Evolutionary conservation across 1,140 invertebrate genomes (phyloP), one percentile per base, ranked within the genome.

Genomic region (Nautilus pompilius): DNA sequence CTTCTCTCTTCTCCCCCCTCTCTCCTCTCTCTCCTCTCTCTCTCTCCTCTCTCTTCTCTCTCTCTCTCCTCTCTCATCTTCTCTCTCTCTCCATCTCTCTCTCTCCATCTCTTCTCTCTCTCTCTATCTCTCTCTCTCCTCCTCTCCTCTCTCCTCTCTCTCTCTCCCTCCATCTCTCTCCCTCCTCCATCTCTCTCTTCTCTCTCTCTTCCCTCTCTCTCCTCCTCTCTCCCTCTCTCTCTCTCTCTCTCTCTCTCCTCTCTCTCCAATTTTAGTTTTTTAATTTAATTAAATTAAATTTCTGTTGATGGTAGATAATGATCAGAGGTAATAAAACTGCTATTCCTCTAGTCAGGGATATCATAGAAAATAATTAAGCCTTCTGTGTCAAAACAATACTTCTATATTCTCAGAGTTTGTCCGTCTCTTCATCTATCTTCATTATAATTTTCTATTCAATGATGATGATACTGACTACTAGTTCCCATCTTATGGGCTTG

Each of bases 1-100:
- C 45, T 29, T 62, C 46, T 62, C 46, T 33, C 26, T 54, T 49
- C 49, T 30, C 34, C 59, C 46, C 41, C 34, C 41, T 53, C 59
- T 33, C 41, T 61, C 48, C 29, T 61, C 41, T 29, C 29, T 46
- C 29, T 20, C 2, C 54, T 56, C 32, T 4, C 54, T 56, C 3
- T 56, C 28, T 56, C 54, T 56, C 54, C 20, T n/a, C 34, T 22
- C 24, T 22, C 24, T 20, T 57, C 29, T 30, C 29, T 57, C 45
- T 46, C 3, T 46, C 45, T 46, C 17, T 46, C n/a, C 24, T 46
- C 3, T 13, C 45, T 3, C 29, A 26, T 26, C 2, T 32, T 57
- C 29, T 15, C 2, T 33, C 55, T 28, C 26, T 13, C 49, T 26
- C 49, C 26, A 28, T 28, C 49, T 24, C 26, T 49, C 10, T 49